These are phyloP conservation scores for Aproaerema taeniolella DNA, from an alignment of 2,888 invertebrate genomes.

Conservation along the genomic window DNA sequence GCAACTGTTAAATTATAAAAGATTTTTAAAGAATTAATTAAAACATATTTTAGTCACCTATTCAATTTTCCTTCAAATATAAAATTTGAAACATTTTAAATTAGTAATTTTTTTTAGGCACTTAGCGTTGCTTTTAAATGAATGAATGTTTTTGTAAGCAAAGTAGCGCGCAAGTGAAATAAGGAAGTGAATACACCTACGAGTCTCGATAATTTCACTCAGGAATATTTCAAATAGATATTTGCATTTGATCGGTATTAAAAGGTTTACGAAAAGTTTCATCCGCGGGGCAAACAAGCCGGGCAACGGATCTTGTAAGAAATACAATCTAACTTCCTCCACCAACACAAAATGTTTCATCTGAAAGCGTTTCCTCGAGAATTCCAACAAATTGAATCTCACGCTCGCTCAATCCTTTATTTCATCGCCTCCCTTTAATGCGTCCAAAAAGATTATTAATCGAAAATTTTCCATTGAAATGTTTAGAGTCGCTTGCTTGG, in stretches of 20 bases:
- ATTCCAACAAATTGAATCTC: constrained; percentile 70
- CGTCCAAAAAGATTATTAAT: constrained; percentile 66
- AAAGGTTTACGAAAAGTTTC: constrained; percentile 44
- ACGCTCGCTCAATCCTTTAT: constrained; percentile 67
- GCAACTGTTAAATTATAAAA: too few species aligned
- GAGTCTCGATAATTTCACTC: too few species aligned
- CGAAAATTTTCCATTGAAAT: constrained; percentile 53
- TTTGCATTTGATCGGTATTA: constrained; percentile 45
- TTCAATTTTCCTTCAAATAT: too few species aligned
- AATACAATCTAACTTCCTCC: constrained; percentile 66
- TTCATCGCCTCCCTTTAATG: constrained; percentile 56
- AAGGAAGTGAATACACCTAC: too few species aligned
- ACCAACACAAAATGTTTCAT: constrained; percentile 63
- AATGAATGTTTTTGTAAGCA: too few species aligned
- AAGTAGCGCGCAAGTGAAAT: too few species aligned
- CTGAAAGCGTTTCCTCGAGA: constrained; percentile 61
- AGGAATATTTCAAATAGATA: constrained; percentile 30
- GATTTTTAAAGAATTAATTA: too few species aligned
- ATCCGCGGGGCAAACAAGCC: constrained; percentile 45
- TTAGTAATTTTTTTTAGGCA: too few species aligned
- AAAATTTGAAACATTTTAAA: too few species aligned
- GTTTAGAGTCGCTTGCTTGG: constrained; percentile 40
- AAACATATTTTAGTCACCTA: too few species aligned
- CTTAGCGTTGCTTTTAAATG: too few species aligned
- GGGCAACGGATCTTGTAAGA: constrained; percentile 48